Base-by-base conservation (phyloP, 2,797 vertebrate species). In the Macrochelys suwanniensis region DNA sequence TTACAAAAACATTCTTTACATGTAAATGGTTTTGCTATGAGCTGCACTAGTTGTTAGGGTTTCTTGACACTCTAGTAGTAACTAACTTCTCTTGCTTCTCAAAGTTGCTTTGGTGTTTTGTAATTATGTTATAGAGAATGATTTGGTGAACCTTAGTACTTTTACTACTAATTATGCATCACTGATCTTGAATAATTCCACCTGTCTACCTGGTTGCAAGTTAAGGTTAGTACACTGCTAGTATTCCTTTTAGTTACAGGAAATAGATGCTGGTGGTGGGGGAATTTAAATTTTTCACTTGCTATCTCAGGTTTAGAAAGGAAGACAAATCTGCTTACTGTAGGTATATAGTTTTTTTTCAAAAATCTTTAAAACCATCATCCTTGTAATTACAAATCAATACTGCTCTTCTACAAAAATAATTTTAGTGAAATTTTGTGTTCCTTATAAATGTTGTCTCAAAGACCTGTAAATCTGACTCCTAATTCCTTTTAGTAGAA, bases 1-100 rank as follows among this genome's bases (percentile, higher is more conserved):
- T 83, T 91, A 86, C 49, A 95, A 37, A 90, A 85, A 49, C 90
- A 45, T 33, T 87, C 33, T 13, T 87, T 74, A 82, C 23, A 79
- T 21, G 17, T 74, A 68, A n/a, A n/a, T n/a, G 68, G 21, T 53
- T 89, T 2, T 61, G 86, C 82, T 82, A 53, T 25, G 84, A 11
- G 59, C 15, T 85, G 88, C 42, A 28, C 42, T 15, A 83, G 5
- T 47, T 42, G 89, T 84, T 23, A 12, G 92, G 54, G 51, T 25
- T 93, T 77, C 21, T 71, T 16, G n/a, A 57, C 4, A 7, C 86
- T 89, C 33, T 81, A 37, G n/a, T 68, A 33, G 21, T 51, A 49
- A 4, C 12, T 77, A 49, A 51, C 59, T 5, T 2, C 1, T 82
- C 42, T 8, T 56, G 7, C 25, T 89, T n/a, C 47, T 51, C 10